Base-by-base conservation (phyloP, 2,888 invertebrate genomes). In the Eretmocerus hayati region DNA sequence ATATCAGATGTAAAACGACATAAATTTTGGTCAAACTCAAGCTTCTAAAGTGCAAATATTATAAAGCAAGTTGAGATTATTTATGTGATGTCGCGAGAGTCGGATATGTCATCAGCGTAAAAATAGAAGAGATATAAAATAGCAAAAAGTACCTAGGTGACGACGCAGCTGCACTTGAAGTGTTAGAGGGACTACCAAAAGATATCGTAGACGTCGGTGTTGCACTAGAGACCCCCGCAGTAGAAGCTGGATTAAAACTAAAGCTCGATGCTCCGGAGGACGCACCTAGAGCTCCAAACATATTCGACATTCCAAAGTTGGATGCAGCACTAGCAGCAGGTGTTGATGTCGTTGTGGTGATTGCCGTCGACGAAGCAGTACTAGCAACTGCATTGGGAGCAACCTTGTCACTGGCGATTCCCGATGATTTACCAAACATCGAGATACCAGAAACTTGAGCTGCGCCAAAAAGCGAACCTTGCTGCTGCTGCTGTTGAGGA, bases 351-450 rank as follows among this genome's bases (percentile, higher is more conserved):
- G 46, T 6, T 3, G 30, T 26, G n/a, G 48, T 20, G 16, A 42
- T 18, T 20, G 52, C 5, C 18, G 40, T 16, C 5, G 23, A 15
- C n/a, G 30, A 21, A 13, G 36, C 5, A 2, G 19, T 35, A 5
- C 20, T 11, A n/a, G 30, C 23, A n/a, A 21, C 15, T 8, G 22
- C 23, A 4, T 39, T 21, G 13, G 21, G n/a, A n/a, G 2, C 19
- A 4, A 19, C 16, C 5, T 18, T 19, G 1, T 32, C 11, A 16
- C 33, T 32, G 3, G 40, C 8, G 2, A 42, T 6, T 31, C 16
- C 26, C 4, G 40, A 22, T 9, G 43, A 39, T 15, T 44, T 52
- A 15, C 47, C 45, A 13, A 52, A 52, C 18, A 42, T 11, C 8
- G 51, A 43, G 15, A 30, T n/a, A 15, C 33, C 15, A 33, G n/a